Conservation (phyloP, 2,797 vertebrate species). For the Sebastes glaucus region DNA sequence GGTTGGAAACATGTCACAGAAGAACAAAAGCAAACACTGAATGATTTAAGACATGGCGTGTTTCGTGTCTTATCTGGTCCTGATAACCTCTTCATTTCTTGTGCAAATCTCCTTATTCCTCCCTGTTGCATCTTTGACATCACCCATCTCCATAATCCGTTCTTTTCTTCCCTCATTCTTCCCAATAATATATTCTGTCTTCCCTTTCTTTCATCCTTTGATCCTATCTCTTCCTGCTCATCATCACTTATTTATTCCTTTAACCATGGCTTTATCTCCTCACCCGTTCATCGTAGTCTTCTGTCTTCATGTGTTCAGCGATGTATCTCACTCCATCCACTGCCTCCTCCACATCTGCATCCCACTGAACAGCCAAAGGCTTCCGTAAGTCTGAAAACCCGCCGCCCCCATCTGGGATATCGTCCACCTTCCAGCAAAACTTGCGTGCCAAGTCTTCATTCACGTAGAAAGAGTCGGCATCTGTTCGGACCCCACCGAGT, state of each 20-base stretch:
- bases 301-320: constrained; percentile 83
- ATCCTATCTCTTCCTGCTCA: background rate
- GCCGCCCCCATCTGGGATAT: constrained; percentile 66
- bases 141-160: constrained; percentile 4
- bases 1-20: background rate
- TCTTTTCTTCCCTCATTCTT: background rate
- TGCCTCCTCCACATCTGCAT: constrained; percentile 81
- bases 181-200: background rate
- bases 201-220: background rate
- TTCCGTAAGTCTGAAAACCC: constrained; percentile 70
- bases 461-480: constrained; percentile 70
- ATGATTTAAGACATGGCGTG: background rate
- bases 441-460: constrained; percentile 72
- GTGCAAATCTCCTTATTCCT: background rate
- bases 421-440: constrained; percentile 74
- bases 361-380: constrained; percentile 62
- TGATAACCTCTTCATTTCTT: constrained; percentile 1
- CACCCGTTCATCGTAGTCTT: constrained; percentile 85
- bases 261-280: constrained; percentile 39
- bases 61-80: background rate
- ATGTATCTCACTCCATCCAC: constrained; percentile 84
- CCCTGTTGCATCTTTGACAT: background rate
- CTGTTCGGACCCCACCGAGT: constrained; percentile 58
- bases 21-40: background rate
- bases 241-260: background rate